phyloP scores from a whole-genome alignment of 2,113 vertebrate genomes.

The Ondatra zibethicus region DNA sequence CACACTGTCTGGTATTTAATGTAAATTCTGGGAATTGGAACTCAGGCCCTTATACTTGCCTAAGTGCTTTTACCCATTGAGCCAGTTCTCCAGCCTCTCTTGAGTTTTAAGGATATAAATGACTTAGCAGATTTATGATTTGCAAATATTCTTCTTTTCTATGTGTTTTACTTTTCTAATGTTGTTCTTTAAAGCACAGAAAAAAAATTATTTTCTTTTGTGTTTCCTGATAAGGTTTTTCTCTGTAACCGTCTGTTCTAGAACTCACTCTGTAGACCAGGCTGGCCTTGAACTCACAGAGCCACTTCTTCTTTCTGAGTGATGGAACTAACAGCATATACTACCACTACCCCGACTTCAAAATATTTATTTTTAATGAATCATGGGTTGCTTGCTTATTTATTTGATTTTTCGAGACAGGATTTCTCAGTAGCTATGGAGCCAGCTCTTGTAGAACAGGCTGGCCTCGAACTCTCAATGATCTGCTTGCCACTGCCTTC shows the following conservation, averaged over 20 bases:
- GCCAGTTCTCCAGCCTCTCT: neutral
- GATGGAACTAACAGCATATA: neutral
- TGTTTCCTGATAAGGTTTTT: neutral
- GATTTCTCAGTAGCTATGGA: neutral
- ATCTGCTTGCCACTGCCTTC: no score
- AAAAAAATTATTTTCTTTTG: neutral
- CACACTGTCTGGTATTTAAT: neutral
- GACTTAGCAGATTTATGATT: neutral
- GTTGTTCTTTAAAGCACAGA: neutral
- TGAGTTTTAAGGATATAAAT: neutral
- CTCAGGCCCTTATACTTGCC: neutral
- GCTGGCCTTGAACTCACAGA: neutral
- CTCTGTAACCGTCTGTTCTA: neutral
- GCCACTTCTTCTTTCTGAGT: neutral
- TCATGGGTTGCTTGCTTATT: no score
- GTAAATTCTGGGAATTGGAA: neutral
- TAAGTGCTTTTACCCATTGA: neutral
- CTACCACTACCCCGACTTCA: neutral
- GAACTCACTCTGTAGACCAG: neutral
- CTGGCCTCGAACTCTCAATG: neutral
- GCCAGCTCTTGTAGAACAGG: neutral
- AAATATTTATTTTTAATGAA: neutral
- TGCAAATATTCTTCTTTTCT: neutral
- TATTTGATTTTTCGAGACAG: neutral
- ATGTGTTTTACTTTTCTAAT: neutral